Percentiles rank a stretch among this genome's conserved stretches.
These are phyloP conservation scores for Uropetala carovei DNA, from an alignment of 2,888 invertebrate species.

Conservation along the genomic window DNA sequence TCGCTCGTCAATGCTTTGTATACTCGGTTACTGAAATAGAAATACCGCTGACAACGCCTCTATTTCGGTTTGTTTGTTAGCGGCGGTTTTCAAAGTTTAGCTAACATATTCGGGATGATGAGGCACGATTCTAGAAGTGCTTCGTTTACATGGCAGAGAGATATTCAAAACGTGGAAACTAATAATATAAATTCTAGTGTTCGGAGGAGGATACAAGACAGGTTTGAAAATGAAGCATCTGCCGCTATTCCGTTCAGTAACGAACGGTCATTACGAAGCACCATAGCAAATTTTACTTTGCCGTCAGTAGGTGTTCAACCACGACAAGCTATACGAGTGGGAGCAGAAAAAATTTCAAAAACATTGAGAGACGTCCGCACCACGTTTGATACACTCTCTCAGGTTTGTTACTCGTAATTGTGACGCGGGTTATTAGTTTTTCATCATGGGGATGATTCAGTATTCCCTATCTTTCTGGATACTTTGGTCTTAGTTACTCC, in stretches of 20 bases:
- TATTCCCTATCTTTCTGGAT: too few relatives aligned
- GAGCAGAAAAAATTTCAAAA: slow-evolving; percentile 82
- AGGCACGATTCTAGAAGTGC: slow-evolving; percentile 42
- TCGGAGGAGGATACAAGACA: slow-evolving; percentile 41
- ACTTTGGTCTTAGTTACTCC: too few relatives aligned
- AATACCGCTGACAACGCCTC: not conserved
- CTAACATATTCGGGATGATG: not conserved
- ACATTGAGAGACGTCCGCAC: slow-evolving; percentile 82
- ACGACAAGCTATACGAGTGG: slow-evolving; percentile 80
- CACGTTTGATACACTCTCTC: slow-evolving; percentile 82
- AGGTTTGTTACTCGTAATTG: slow-evolving; percentile 75
- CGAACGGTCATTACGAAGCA: slow-evolving; percentile 32
- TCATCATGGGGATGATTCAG: not conserved
- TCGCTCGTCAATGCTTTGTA: not conserved
- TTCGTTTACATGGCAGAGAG: slow-evolving; percentile 29
- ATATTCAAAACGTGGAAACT: not conserved
- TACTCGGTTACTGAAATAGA: too few relatives aligned
- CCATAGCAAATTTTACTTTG: slow-evolving; percentile 36
- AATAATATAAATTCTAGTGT: not conserved
- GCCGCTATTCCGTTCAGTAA: not conserved
- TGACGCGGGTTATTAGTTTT: not conserved
- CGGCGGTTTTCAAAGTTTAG: slow-evolving; percentile 21
- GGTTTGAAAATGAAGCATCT: slow-evolving; percentile 28
- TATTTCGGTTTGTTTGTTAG: not conserved
- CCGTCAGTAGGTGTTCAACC: slow-evolving; percentile 76